Conservation (phyloP, 1,140 invertebrate species). For the Scylla paramamosain region DNA sequence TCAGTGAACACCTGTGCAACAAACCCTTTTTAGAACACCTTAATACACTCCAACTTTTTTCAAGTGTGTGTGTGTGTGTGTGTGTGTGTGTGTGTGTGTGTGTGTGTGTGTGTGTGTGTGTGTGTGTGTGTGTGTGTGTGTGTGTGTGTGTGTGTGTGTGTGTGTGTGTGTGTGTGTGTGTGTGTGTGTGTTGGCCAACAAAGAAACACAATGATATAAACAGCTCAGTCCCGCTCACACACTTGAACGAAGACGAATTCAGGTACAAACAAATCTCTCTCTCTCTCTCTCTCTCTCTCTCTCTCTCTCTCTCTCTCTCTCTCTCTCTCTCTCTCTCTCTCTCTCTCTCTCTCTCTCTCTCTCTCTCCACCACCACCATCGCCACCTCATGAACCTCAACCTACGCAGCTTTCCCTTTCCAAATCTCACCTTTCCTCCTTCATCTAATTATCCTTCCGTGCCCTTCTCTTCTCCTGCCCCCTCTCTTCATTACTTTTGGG, state of each 20-base stretch:
- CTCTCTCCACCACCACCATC: neutral
- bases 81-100: neutral
- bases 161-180: neutral
- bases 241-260: neutral
- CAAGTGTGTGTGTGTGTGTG: neutral
- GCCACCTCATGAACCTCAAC: neutral
- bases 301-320: neutral
- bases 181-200: neutral
- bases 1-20: no score
- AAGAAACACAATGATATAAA: neutral
- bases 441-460: neutral
- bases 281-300: neutral
- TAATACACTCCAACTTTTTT: no score
- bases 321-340: neutral
- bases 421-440: neutral
- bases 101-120: slow-evolving; percentile 23
- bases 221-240: neutral
- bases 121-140: slow-evolving; percentile 24
- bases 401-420: neutral
- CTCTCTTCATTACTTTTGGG: neutral
- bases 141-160: slow-evolving; percentile 29
- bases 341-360: neutral
- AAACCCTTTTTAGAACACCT: no score
- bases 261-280: neutral
- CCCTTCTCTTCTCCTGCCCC: neutral